phyloP scores from a whole-genome alignment of 2,113 vertebrate species.

The Zootoca vivipara region DNA sequence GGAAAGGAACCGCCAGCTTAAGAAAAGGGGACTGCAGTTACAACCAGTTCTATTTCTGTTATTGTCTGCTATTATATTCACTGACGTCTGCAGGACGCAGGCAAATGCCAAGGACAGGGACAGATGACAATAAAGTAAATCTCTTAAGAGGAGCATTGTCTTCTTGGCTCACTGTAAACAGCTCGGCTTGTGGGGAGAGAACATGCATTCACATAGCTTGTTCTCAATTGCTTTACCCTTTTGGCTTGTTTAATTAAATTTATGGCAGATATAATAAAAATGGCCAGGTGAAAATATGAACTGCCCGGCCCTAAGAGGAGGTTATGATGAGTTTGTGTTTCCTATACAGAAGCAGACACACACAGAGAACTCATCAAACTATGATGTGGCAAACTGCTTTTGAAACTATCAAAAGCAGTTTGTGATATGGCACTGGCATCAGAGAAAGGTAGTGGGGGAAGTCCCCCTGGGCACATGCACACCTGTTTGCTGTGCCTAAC shows the following conservation, averaged over 20 bases:
- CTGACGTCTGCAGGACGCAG: too few species aligned
- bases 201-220: neutral
- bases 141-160: neutral
- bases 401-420: neutral
- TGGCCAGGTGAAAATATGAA: neutral
- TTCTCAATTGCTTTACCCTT: neutral
- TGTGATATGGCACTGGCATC: neutral
- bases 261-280: neutral
- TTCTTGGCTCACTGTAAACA: too few species aligned
- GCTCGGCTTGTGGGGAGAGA: too few species aligned
- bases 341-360: neutral
- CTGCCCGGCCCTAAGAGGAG: neutral
- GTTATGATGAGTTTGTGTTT: neutral
- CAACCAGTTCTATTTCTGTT: accelerated
- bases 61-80: neutral
- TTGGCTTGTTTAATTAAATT: neutral
- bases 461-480: neutral
- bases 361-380: too few species aligned
- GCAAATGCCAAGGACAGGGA: neutral
- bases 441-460: neutral
- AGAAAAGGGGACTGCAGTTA: neutral
- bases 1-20: neutral
- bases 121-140: neutral
- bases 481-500: neutral
- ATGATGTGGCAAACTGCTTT: neutral